These are phyloP conservation scores for Elgaria multicarinata DNA, from an alignment of 2,113 vertebrate genomes.

Conservation along the genomic window DNA sequence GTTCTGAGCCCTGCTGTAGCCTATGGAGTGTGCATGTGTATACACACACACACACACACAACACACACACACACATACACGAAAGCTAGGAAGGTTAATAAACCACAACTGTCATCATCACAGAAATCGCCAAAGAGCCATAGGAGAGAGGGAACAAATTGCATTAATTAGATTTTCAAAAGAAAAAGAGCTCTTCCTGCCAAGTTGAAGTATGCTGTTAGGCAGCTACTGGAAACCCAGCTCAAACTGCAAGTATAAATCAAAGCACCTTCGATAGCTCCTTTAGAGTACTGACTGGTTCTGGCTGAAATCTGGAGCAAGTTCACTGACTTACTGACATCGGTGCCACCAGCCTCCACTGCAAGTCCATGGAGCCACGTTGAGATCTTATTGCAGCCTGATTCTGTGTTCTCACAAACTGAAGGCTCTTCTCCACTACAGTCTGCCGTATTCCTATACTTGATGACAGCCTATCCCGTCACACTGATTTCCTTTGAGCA, in stretches of 20 bases:
- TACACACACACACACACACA: no score
- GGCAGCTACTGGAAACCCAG: conserved; percentile 8
- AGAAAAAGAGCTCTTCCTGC: conserved; percentile 44
- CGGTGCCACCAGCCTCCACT: no score
- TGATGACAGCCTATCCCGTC: background rate
- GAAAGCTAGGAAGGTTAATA: conserved; percentile 47
- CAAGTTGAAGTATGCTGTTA: conserved; percentile 30
- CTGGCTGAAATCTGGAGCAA: no score
- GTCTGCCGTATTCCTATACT: background rate
- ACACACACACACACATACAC: background rate
- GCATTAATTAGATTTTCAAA: conserved; percentile 25
- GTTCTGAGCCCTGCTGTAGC: conserved; percentile 39
- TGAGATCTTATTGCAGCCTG: background rate
- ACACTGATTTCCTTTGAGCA: background rate
- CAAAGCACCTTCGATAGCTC: no score
- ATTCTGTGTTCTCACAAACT: background rate
- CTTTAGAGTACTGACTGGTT: no score
- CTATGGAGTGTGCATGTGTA: background rate
- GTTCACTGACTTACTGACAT: no score
- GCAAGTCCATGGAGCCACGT: background rate
- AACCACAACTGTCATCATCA: conserved; percentile 43
- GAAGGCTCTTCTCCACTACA: no score
- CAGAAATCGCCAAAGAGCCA: conserved; percentile 50
- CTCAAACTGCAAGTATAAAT: background rate
- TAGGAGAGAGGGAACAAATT: conserved; percentile 12